Conservation (phyloP, 1,140 invertebrate genomes). For the Homarus americanus region DNA sequence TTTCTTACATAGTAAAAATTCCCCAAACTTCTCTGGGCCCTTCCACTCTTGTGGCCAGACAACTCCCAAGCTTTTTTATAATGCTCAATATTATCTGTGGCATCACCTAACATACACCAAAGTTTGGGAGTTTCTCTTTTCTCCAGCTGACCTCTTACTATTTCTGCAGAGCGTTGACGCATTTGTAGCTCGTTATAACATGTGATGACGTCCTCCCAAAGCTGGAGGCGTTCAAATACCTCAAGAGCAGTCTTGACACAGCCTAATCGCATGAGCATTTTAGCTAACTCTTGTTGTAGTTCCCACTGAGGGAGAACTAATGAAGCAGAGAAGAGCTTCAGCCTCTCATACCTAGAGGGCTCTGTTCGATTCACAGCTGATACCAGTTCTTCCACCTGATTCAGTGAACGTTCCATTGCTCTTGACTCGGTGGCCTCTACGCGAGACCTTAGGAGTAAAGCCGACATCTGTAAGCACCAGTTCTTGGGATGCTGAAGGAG, state of each 20-base stretch:
- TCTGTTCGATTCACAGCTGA: conserved; percentile 80
- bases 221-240: conserved; percentile 86
- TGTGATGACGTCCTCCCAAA: conserved; percentile 96
- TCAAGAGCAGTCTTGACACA: conserved; percentile 91
- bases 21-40: conserved; percentile 91
- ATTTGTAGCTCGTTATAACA: conserved; percentile 92
- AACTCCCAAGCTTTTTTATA: conserved; percentile 95
- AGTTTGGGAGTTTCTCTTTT: conserved; percentile 90
- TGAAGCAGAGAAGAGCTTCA: conserved; percentile 80
- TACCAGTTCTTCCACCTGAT: conserved; percentile 89
- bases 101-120: conserved; percentile 93
- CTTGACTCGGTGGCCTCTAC: conserved; percentile 84
- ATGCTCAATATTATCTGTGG: conserved; percentile 83
- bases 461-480: conserved; percentile 70
- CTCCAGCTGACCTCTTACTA: conserved; percentile 89
- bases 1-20: conserved; percentile 86
- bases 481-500: conserved; percentile 79
- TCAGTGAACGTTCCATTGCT: conserved; percentile 90
- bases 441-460: conserved; percentile 82
- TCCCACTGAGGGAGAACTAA: conserved; percentile 85
- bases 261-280: conserved; percentile 88
- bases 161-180: conserved; percentile 90
- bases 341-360: conserved; percentile 79
- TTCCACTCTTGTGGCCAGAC: conserved; percentile 87
- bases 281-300: conserved; percentile 84